phyloP scores from a whole-genome alignment of 1,140 invertebrate species.

The Drosophila athabasca region DNA sequence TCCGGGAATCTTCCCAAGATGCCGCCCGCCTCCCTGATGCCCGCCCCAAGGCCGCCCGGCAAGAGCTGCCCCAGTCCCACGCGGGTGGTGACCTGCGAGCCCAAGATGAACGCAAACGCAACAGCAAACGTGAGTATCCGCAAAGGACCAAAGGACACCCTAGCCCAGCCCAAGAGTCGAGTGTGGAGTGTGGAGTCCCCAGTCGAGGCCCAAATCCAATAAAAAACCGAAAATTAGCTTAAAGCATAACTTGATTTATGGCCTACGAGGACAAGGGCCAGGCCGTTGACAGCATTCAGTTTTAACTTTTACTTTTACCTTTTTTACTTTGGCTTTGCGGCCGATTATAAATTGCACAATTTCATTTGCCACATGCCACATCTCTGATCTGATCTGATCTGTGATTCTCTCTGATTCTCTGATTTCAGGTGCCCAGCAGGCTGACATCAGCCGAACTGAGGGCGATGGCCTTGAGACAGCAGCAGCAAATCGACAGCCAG shows the following conservation, averaged over 20 bases:
- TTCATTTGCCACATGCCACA: constrained; percentile 60
- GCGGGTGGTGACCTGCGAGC: constrained; percentile 76
- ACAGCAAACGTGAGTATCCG: constrained; percentile 73
- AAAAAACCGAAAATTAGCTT: constrained; percentile 78
- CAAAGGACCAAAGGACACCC: constrained; percentile 45
- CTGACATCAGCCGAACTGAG: constrained; percentile 95
- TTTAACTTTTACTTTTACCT: constrained; percentile 36
- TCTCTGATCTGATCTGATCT: constrained; percentile 19
- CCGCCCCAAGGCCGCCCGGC: constrained; percentile 49
- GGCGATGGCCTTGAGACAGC: constrained; percentile 97
- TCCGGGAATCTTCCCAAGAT: constrained; percentile 83
- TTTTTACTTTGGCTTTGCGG: constrained; percentile 27
- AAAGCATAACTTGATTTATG: constrained; percentile 81
- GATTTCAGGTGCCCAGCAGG: constrained; percentile 91
- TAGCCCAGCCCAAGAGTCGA: neutral
- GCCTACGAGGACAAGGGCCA: constrained; percentile 32
- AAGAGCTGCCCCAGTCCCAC: constrained; percentile 47
- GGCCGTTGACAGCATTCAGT: constrained; percentile 62
- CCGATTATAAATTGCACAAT: constrained; percentile 80
- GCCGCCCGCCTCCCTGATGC: constrained; percentile 72
- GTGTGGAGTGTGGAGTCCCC: neutral
- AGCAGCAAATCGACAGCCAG: constrained; percentile 97
- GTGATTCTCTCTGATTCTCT: constrained; percentile 65
- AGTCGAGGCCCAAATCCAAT: constrained; percentile 32
- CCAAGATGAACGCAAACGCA: constrained; percentile 65